phyloP scores from a whole-genome alignment of 2,113 vertebrate genomes.

The Muntiacus muntjak region DNA sequence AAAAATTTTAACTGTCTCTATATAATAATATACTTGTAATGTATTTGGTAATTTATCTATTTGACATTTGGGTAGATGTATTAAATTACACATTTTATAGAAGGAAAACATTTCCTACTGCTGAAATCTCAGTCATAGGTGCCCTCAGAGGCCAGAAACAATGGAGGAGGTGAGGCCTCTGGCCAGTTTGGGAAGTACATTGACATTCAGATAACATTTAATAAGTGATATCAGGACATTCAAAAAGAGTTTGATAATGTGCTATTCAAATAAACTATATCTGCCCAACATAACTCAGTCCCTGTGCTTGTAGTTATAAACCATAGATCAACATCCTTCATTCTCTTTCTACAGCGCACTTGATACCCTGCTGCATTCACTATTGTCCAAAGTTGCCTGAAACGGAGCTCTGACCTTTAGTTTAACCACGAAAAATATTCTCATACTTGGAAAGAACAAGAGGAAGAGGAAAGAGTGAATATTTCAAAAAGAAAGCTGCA shows the following conservation, averaged over 20 bases:
- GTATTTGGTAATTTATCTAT: not conserved
- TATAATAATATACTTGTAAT: not conserved
- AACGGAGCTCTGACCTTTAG: not conserved
- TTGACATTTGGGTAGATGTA: not conserved
- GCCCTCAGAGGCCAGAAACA: not conserved
- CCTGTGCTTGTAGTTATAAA: not conserved
- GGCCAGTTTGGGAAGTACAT: not conserved
- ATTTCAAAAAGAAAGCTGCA: not conserved
- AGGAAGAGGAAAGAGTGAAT: not conserved
- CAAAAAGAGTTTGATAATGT: not conserved
- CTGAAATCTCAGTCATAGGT: not conserved
- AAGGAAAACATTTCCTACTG: not conserved
- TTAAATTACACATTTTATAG: not conserved
- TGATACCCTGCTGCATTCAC: not conserved
- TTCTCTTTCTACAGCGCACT: not conserved
- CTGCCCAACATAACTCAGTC: not conserved
- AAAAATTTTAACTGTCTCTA: not conserved
- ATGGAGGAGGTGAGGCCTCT: not conserved
- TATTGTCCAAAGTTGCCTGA: not conserved
- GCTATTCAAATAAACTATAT: not conserved
- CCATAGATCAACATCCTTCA: not conserved
- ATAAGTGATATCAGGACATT: not conserved
- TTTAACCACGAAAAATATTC: not conserved
- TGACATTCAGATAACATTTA: not conserved
- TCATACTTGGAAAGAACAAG: not conserved